These are phyloP conservation scores for Anseranas semipalmata DNA, from an alignment of 2,113 vertebrate species.

Conservation along the genomic window DNA sequence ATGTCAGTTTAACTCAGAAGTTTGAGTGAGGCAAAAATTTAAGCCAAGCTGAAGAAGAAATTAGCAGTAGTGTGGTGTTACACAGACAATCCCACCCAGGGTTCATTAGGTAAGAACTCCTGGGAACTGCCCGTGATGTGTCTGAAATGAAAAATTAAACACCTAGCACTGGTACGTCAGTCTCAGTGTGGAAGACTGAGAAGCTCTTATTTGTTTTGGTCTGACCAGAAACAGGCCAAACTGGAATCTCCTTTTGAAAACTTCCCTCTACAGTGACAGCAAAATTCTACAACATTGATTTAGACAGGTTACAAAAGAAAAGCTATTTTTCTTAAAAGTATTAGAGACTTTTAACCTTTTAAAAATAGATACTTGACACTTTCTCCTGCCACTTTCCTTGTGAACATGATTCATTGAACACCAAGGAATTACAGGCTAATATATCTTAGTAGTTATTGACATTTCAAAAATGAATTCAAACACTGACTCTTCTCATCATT, in stretches of 20 bases:
- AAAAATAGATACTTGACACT: constrained; percentile 52
- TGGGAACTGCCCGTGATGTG: rapidly evolving
- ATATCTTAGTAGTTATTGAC: constrained; percentile 28
- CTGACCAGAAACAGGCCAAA: neutral
- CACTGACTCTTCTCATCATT: neutral
- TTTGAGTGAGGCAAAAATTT: neutral
- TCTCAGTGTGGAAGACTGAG: neutral
- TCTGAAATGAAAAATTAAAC: neutral
- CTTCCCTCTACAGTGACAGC: neutral
- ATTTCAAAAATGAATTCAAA: constrained; percentile 40
- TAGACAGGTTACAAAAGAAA: constrained; percentile 42
- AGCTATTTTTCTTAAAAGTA: constrained; percentile 45
- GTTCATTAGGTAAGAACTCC: neutral
- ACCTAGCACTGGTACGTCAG: neutral
- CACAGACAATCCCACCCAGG: neutral
- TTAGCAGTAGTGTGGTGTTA: neutral
- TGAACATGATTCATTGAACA: constrained; percentile 51
- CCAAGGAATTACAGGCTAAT: constrained; percentile 12
- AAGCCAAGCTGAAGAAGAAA: neutral
- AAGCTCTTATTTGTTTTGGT: neutral
- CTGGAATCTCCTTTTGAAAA: constrained; percentile 2
- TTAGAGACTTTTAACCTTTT: constrained; percentile 59
- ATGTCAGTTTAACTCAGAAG: neutral
- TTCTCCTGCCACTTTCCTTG: constrained; percentile 1
- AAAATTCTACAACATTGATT: constrained; percentile 39